These are phyloP conservation scores for Glossosoma conforme DNA, from an alignment of 1,140 invertebrate species.

Conservation along the genomic window DNA sequence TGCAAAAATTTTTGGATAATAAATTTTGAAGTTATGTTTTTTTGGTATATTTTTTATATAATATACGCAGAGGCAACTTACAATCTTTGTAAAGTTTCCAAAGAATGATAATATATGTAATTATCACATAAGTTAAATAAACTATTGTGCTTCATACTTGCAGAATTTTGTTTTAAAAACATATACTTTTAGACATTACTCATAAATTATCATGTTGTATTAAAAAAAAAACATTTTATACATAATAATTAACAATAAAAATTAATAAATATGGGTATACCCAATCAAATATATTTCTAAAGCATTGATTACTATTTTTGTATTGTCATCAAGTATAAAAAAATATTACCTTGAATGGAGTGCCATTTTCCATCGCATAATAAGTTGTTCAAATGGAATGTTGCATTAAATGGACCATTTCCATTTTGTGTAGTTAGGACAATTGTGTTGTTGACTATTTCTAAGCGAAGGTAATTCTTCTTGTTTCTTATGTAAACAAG, in stretches of 20 bases:
- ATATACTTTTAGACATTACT: background rate
- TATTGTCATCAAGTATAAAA: no score
- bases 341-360: slow-evolving; percentile 68
- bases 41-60: no score
- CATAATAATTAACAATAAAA: background rate
- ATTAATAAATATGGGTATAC: background rate
- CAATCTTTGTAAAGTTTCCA: no score
- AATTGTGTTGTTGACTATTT: slow-evolving; percentile 80
- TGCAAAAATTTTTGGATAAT: no score
- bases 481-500: slow-evolving; percentile 76
- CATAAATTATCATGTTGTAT: background rate
- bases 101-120: no score
- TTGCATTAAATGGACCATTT: slow-evolving; percentile 69
- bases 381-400: slow-evolving; percentile 63
- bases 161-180: background rate
- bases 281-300: background rate
- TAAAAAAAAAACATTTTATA: background rate
- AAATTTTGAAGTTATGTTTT: no score
- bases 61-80: no score
- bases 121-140: no score
- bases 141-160: no score
- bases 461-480: slow-evolving; percentile 78
- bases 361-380: slow-evolving; percentile 96
- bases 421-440: slow-evolving; percentile 82
- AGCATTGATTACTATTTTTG: no score